These are phyloP conservation scores for Nipponia nippon DNA, from an alignment of 2,113 vertebrate species.

Conservation along the genomic window DNA sequence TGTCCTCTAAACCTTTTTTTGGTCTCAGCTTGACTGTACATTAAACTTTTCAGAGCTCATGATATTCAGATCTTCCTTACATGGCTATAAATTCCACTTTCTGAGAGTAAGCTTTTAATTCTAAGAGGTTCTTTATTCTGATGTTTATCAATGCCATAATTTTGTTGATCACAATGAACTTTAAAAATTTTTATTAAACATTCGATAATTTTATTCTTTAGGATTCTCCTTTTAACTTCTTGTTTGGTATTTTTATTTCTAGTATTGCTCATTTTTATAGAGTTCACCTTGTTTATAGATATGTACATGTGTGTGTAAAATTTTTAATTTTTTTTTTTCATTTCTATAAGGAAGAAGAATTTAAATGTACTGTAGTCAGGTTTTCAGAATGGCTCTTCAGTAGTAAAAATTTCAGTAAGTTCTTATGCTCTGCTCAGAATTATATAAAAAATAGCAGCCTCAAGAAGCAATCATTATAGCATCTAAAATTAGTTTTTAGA, in stretches of 20 bases:
- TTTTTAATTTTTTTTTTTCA: neutral
- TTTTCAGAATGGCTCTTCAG: neutral
- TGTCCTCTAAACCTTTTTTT: neutral
- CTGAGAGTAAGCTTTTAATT: neutral
- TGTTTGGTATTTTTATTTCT: neutral
- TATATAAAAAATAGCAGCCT: neutral
- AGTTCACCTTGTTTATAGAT: rapidly evolving
- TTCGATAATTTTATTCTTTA: neutral
- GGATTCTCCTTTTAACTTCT: neutral
- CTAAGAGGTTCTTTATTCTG: neutral
- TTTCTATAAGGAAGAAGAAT: neutral
- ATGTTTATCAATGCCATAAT: neutral
- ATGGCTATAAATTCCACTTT: neutral
- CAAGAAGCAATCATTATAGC: neutral
- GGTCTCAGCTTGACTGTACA: neutral
- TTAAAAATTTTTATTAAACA: neutral
- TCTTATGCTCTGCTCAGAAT: neutral
- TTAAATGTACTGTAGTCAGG: neutral
- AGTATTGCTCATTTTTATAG: neutral
- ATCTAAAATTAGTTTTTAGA: slow-evolving; percentile 1
- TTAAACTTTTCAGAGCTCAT: neutral
- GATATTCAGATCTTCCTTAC: neutral
- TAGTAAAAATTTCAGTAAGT: neutral
- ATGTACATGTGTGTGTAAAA: neutral
- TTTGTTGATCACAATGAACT: neutral